phyloP scores from a whole-genome alignment of 1,140 invertebrate species.

The Glomeris maerens region DNA sequence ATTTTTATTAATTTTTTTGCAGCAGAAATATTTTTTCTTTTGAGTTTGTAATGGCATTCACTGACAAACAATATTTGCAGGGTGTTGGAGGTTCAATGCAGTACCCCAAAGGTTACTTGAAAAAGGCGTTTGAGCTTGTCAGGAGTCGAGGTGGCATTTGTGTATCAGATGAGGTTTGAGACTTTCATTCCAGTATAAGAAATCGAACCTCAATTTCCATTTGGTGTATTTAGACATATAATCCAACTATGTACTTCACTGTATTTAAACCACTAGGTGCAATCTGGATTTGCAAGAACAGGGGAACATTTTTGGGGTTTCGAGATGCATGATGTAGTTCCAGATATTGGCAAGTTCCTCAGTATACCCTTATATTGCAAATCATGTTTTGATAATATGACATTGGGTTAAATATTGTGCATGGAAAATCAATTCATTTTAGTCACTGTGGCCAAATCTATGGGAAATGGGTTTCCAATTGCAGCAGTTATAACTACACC shows the following conservation, averaged over 20 bases:
- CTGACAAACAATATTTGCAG: no score
- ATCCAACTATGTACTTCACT: not conserved
- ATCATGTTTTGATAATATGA: not conserved
- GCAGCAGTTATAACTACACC: conserved; percentile 82
- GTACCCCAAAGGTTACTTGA: conserved; percentile 75
- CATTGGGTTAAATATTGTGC: not conserved
- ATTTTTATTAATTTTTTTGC: no score
- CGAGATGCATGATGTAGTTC: conserved; percentile 62
- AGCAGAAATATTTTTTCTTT: no score
- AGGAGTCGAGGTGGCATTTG: conserved; percentile 67
- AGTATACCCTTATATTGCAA: no score
- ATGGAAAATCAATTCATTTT: not conserved
- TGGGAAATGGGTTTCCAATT: conserved; percentile 80
- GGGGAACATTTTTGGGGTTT: conserved; percentile 94
- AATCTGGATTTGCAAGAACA: conserved; percentile 88
- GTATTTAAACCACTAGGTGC: no score
- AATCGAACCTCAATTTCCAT: no score
- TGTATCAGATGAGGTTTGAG: conserved; percentile 71
- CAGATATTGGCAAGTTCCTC: conserved; percentile 58
- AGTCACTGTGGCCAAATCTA: conserved; percentile 18
- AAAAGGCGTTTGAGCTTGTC: conserved; percentile 62
- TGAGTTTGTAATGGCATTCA: no score
- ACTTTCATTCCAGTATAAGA: not conserved
- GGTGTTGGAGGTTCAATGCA: conserved; percentile 82
- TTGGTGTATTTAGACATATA: not conserved